Percentiles rank a stretch among this genome's conserved stretches.
Evolutionary conservation across 2,113 vertebrate species (phyloP).

Genomic region (Bubo blakistoni): DNA sequence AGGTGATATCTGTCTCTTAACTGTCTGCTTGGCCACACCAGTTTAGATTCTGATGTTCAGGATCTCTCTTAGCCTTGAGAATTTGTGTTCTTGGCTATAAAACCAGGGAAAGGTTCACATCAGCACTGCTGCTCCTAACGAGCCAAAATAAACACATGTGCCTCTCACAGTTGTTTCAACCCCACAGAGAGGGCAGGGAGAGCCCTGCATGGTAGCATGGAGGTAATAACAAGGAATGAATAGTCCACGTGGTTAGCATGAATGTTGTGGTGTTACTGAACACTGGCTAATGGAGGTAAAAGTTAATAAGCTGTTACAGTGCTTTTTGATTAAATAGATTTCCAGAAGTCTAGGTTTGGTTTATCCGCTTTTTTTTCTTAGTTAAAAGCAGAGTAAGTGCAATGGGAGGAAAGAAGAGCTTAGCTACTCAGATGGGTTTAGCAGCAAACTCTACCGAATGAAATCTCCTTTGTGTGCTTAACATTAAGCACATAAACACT

Average conservation of each 20-base stretch:
- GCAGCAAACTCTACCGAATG: background rate
- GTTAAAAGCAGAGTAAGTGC: background rate
- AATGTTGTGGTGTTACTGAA: background rate
- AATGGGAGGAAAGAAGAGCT: background rate
- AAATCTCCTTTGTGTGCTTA: background rate
- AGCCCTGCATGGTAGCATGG: accelerated
- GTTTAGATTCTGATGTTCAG: background rate
- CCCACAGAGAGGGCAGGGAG: background rate
- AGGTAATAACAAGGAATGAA: background rate
- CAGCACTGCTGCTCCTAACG: background rate
- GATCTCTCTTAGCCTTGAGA: background rate
- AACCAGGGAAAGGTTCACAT: background rate
- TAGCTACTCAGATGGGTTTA: background rate
- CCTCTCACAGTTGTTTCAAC: background rate
- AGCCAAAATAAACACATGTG: background rate
- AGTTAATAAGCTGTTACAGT: background rate
- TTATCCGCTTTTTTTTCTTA: background rate
- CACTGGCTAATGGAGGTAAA: background rate
- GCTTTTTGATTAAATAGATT: background rate
- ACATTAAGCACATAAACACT: background rate
- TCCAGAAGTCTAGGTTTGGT: background rate
- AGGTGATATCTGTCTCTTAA: background rate
- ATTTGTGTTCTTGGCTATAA: background rate
- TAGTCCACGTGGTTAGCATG: accelerated
- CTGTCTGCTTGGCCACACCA: background rate